Evolutionary conservation across 2,888 invertebrate genomes (phyloP), one percentile per base, ranked within the genome.

Genomic region (Danaus chrysippus): DNA sequence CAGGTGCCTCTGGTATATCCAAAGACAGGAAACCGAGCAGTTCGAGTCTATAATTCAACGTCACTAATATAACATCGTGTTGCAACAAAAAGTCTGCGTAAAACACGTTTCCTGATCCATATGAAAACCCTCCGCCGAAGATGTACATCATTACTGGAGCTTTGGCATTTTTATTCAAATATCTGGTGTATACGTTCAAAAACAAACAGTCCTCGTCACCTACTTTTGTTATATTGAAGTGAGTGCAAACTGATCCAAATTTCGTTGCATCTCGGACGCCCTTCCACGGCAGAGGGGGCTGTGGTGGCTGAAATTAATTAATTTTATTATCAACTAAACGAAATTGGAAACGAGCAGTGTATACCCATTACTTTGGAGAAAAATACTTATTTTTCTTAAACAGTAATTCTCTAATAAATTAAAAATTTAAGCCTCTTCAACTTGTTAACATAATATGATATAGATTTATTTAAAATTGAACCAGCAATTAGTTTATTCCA

Each of bases 101-200:
- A 1, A 85, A 6, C 0, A 75, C 6, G 1, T 72, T 72, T 0
- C 77, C 77, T 0, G 86, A 84, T 0, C 87, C 87, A 56, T 79
- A 71, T 44, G 77, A 83, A 67, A 74, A 90, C 0, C 82, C 88
- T 64, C 90, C 90, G 13, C 88, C 89, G 41, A 89, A 89, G 1
- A 89, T 77, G 62, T 76, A 88, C 3, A 84, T 77, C 89, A 90
- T 89, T 10, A 89, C 86, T 0, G 89, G 85, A 13, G 85, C 69
- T 9, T 69, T 72, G 1, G 71, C 49, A 49, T 49, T 15, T 49
- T 10, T 49, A 17, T 49, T 15, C n/a, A 49, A 17, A 17, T 15
- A 49, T 10, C 17, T 17, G 0, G 83, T 82, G 65, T 78, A 83
- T 0, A 90, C 77, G 52, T 90, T 87, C 5, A 89, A 73, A 3